These are phyloP conservation scores for Crotalus helleri DNA, from an alignment of 2,113 vertebrate genomes.

Conservation along the genomic window DNA sequence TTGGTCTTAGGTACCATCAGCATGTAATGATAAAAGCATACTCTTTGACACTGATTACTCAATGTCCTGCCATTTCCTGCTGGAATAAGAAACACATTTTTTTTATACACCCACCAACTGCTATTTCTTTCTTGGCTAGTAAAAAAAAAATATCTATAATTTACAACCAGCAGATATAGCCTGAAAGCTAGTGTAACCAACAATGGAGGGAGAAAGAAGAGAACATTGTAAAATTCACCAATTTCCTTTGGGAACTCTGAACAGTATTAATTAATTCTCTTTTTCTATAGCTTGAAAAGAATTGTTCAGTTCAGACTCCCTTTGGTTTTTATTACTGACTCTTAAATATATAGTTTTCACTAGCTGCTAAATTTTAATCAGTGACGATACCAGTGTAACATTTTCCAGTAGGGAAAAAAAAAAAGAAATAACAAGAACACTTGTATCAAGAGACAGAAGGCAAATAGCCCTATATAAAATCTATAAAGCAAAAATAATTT, in stretches of 20 bases:
- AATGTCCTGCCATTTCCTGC: not conserved
- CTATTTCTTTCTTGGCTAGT: not conserved
- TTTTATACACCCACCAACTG: not conserved
- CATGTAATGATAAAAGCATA: not conserved
- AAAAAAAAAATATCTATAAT: not conserved
- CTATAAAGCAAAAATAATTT: not conserved
- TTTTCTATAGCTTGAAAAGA: not conserved
- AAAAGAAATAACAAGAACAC: conserved; percentile 6
- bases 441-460: not conserved
- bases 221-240: not conserved
- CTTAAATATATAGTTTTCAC: conserved; percentile 19
- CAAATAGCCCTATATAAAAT: not conserved
- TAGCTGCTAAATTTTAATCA: conserved; percentile 25
- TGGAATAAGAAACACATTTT: accelerated
- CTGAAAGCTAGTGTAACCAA: not conserved
- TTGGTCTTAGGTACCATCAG: not conserved
- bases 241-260: conserved; percentile 12
- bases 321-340: conserved; percentile 27
- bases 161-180: not conserved
- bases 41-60: not conserved
- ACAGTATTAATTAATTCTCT: not conserved
- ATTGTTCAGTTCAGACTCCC: not conserved
- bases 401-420: not conserved
- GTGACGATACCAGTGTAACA: conserved; percentile 21
- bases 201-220: not conserved